Evolutionary conservation across 2,888 invertebrate species (phyloP).

Genomic region (Deladenus siricidicola): DNA sequence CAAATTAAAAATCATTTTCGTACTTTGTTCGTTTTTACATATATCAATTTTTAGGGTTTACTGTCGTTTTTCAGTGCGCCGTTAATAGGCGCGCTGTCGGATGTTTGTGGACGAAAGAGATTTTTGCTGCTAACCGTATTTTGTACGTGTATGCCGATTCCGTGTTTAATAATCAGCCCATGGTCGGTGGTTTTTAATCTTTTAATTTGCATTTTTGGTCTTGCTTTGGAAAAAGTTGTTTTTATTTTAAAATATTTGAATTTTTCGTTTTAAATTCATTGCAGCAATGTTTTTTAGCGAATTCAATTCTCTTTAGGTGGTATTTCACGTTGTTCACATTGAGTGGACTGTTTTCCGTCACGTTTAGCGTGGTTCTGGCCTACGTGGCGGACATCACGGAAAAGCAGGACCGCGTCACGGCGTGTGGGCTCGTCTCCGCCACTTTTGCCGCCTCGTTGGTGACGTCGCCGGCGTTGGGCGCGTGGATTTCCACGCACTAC

Average conservation of each 20-base stretch:
- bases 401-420: constrained; percentile 59
- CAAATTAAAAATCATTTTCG: not conserved
- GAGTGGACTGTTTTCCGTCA: constrained; percentile 95
- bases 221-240: too few species aligned
- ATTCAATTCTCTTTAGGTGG: constrained; percentile 62
- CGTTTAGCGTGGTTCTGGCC: constrained; percentile 97
- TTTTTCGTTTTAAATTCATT: constrained; percentile 1
- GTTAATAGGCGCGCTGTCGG: constrained; percentile 88
- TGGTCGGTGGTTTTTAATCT: constrained; percentile 61
- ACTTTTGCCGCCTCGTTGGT: constrained; percentile 99
- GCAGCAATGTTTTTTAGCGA: not conserved
- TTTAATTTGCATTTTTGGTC: not conserved
- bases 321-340: constrained; percentile 98
- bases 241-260: not conserved
- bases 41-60: constrained; percentile 65
- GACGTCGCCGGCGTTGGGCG: constrained; percentile 77
- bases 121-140: constrained; percentile 72
- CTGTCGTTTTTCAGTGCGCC: constrained; percentile 95
- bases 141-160: constrained; percentile 96
- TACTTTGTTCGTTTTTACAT: not conserved
- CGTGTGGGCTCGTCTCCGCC: constrained; percentile 67
- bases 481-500: constrained; percentile 65
- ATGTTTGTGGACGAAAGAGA: constrained; percentile 96
- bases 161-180: constrained; percentile 94
- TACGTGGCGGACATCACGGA: constrained; percentile 99